Evolutionary conservation across 1,140 invertebrate species (phyloP).

Genomic region (Meteorus sp.): DNA sequence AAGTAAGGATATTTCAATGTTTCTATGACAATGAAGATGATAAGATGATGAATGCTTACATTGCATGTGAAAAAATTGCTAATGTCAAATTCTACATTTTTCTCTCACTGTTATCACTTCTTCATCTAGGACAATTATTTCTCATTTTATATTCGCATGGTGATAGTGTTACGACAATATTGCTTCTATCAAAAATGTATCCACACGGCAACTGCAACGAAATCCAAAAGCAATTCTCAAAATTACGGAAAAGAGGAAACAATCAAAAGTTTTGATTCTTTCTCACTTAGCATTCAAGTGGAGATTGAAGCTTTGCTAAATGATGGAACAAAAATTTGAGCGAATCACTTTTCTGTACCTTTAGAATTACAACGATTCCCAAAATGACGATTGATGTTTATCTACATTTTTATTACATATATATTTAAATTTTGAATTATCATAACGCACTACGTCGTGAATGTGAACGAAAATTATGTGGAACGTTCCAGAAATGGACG

Average conservation of each 20-base stretch:
- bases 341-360: too few species aligned
- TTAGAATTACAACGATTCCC: too few species aligned
- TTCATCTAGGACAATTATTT: slow-evolving; percentile 2
- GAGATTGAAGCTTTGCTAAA: too few species aligned
- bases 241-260: slow-evolving; percentile 21
- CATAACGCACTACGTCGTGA: slow-evolving; percentile 19
- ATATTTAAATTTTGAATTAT: not conserved
- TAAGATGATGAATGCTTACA: not conserved
- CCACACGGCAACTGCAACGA: too few species aligned
- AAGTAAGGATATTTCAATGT: slow-evolving; percentile 67
- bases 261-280: too few species aligned
- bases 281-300: too few species aligned
- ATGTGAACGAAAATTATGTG: slow-evolving; percentile 50
- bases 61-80: slow-evolving; percentile 18
- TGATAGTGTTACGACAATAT: not conserved
- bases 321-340: too few species aligned
- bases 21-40: slow-evolving; percentile 21
- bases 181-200: slow-evolving; percentile 43
- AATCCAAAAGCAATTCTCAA: too few species aligned
- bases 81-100: not conserved
- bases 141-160: slow-evolving; percentile 16
- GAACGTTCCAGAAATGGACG: slow-evolving; percentile 74
- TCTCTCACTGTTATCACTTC: not conserved
- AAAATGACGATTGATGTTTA: too few species aligned
- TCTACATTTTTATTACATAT: not conserved